Evolutionary conservation across 1,140 invertebrate species (phyloP).

Genomic region (Coenobita brevimanus): DNA sequence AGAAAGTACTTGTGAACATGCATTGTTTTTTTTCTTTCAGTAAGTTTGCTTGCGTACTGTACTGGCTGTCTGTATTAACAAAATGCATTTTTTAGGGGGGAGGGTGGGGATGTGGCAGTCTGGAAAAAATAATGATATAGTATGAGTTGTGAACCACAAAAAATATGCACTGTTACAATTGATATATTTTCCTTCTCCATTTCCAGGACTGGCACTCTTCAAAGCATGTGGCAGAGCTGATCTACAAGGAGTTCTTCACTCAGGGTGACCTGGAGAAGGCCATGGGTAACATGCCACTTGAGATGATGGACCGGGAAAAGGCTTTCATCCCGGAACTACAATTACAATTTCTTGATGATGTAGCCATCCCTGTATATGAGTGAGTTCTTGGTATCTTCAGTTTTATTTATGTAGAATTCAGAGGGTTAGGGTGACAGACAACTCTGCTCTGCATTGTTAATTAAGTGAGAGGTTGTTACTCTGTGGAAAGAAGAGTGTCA

Average conservation of each 20-base stretch:
- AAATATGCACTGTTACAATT: neutral
- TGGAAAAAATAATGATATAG: too few species aligned
- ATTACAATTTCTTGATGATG: slow-evolving; percentile 83
- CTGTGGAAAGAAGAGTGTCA: too few species aligned
- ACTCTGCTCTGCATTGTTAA: too few species aligned
- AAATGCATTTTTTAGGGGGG: too few species aligned
- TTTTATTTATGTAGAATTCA: too few species aligned
- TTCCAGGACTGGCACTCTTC: slow-evolving; percentile 74
- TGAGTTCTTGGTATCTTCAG: slow-evolving; percentile 70
- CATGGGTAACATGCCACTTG: slow-evolving; percentile 82
- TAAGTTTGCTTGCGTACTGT: neutral
- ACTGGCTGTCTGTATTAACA: neutral
- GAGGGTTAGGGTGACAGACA: too few species aligned
- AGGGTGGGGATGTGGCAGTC: too few species aligned
- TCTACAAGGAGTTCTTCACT: slow-evolving; percentile 90
- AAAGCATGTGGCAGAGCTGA: slow-evolving; percentile 75
- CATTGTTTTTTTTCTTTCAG: neutral
- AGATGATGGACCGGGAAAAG: slow-evolving; percentile 88
- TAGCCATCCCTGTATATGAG: slow-evolving; percentile 79
- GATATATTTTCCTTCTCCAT: neutral
- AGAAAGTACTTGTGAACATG: too few species aligned
- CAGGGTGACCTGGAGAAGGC: slow-evolving; percentile 91
- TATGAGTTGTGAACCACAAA: too few species aligned
- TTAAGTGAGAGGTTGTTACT: too few species aligned
- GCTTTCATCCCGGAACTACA: slow-evolving; percentile 89